These are phyloP conservation scores for Semotilus atromaculatus DNA, from an alignment of 2,797 vertebrate genomes.

Conservation along the genomic window DNA sequence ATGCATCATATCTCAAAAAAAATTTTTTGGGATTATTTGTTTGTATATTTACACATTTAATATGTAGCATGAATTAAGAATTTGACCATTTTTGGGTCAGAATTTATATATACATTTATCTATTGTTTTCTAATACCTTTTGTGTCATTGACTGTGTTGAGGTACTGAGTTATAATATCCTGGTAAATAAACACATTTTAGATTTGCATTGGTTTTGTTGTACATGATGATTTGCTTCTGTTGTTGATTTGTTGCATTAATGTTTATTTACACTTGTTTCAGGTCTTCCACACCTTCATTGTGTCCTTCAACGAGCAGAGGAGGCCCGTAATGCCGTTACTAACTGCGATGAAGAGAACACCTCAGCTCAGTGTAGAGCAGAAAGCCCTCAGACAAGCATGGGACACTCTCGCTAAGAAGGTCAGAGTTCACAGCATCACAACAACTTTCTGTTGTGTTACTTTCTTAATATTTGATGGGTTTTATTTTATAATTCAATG, in stretches of 20 bases:
- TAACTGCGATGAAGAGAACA: conserved; percentile 77
- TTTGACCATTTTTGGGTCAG: background rate
- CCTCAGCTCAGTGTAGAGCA: conserved; percentile 76
- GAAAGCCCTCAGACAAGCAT: conserved; percentile 76
- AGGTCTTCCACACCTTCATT: conserved; percentile 88
- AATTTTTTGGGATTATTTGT: background rate
- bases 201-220: background rate
- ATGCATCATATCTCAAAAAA: no score
- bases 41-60: background rate
- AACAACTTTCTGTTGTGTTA: background rate
- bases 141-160: background rate
- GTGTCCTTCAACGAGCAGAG: conserved; percentile 88
- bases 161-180: background rate
- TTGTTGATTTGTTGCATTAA: conserved; percentile 5
- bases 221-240: background rate
- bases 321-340: conserved; percentile 79
- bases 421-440: conserved; percentile 55
- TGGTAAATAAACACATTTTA: background rate
- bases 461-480: background rate
- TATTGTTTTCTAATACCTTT: background rate
- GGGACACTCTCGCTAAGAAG: conserved; percentile 84
- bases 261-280: conserved; percentile 13
- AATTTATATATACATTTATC: background rate
- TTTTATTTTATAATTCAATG: background rate
- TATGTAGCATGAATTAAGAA: no score